Base-by-base conservation (phyloP, 2,888 invertebrate genomes). In the Phoronis australis region DNA sequence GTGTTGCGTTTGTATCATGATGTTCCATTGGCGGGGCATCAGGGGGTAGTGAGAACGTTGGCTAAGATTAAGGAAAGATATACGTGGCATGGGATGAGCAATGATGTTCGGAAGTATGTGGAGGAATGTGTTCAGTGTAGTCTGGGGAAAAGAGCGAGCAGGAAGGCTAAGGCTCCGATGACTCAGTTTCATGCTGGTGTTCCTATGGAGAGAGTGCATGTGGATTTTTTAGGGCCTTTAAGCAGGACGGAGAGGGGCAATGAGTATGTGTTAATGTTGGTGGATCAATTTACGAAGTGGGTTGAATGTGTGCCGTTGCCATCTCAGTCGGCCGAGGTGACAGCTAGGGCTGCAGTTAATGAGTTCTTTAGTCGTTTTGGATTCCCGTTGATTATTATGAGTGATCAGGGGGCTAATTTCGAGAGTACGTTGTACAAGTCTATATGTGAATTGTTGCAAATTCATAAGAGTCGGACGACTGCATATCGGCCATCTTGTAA, bases 111-210 rank as follows among this genome's bases (percentile, higher is more conserved):
- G 26, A 35, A 21, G n/a, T 54, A 41, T 45, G 51, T 52, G 9
- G 22, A 4, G 18, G 6, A 37, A 2, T 54, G 56, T 39, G 35
- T 37, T 15, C 35, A 31, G 2, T 54, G 54, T 37, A 52, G 41
- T 25, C 20, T 27, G 12, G 47, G 37, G 31, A 53, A 57, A 26
- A 57, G 55, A 21, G 4, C 31, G 1, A 27, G 42, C 2, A 31
- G 48, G 5, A 37, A 52, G 31, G 49, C 45, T 3, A 46, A 25
- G 40, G 37, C 41, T 26, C 48, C 52, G 6, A 23, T 57, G 2
- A 47, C 48, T 18, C 25, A 95, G 93, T 71, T 87, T 86, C 27
- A 92, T 87, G 80, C 95, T 91, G 66, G 87, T 84, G n/a, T 48
- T 4, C 54, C 56, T 3, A 51, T 56, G 47, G 56, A 56, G 24